Percentiles rank a stretch among this genome's conserved stretches.
Evolutionary conservation across 2,888 invertebrate genomes (phyloP).

Genomic region (Sthenelais limicola): DNA sequence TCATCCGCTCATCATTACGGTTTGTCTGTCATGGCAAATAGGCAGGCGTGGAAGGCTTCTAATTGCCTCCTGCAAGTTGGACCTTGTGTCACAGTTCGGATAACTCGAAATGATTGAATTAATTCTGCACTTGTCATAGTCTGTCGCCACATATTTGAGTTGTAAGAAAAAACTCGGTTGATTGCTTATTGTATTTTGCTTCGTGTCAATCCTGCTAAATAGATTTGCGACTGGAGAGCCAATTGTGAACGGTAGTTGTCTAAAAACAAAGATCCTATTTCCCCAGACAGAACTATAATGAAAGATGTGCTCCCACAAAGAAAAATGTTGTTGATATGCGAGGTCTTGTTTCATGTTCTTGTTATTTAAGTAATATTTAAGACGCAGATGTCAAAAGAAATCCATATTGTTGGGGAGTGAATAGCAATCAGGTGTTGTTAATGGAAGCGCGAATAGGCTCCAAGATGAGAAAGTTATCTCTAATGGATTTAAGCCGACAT

Average conservation of each 20-base stretch:
- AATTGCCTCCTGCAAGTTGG: slow-evolving; percentile 29
- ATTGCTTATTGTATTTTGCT: slow-evolving; percentile 18
- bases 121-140: slow-evolving; percentile 27
- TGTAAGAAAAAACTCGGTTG: too few species aligned
- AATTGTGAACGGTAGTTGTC: slow-evolving; percentile 29
- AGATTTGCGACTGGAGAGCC: not conserved
- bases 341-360: not conserved
- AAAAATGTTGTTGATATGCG: not conserved
- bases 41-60: slow-evolving; percentile 21
- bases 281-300: too few species aligned
- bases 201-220: slow-evolving; percentile 23
- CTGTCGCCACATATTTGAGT: slow-evolving; percentile 14
- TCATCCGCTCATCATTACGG: slow-evolving; percentile 10
- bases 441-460: too few species aligned
- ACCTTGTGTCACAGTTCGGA: slow-evolving; percentile 15
- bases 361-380: too few species aligned
- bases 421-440: not conserved
- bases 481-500: too few species aligned
- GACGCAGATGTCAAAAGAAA: not conserved
- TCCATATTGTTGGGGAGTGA: not conserved
- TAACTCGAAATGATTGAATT: slow-evolving; percentile 38
- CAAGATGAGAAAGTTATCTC: too few species aligned
- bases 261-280: too few species aligned
- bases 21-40: slow-evolving; percentile 32
- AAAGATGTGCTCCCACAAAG: too few species aligned